Conservation (phyloP, 2,797 vertebrate species). For the Sebastes itinus region DNA sequence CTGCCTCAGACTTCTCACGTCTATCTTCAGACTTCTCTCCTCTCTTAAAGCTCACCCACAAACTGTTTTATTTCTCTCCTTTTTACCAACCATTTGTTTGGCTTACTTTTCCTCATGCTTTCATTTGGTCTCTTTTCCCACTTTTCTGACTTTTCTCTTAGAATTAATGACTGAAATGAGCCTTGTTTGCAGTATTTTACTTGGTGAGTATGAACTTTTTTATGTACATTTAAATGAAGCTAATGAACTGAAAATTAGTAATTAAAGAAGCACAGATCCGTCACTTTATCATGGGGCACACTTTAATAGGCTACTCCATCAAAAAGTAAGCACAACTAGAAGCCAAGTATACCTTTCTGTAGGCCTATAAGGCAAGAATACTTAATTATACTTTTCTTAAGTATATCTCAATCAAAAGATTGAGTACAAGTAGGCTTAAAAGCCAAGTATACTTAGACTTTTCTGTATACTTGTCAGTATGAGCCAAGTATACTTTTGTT, state of each 20-base stretch:
- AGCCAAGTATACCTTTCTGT: too few relatives aligned
- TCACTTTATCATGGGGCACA: neutral
- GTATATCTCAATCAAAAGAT: too few relatives aligned
- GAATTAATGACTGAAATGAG: neutral
- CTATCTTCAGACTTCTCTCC: neutral
- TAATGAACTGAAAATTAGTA: neutral
- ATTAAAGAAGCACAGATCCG: neutral
- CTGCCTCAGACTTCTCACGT: neutral
- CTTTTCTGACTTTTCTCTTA: neutral
- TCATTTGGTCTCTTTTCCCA: neutral
- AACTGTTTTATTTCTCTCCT: neutral
- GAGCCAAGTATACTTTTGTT: too few relatives aligned
- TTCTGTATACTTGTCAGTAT: too few relatives aligned
- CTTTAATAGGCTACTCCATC: too few relatives aligned
- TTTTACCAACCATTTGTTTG: neutral
- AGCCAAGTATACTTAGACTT: too few relatives aligned
- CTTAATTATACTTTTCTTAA: too few relatives aligned
- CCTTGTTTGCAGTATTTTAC: neutral
- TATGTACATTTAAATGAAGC: neutral
- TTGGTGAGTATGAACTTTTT: conserved; percentile 66
- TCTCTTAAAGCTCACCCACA: neutral
- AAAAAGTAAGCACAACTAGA: too few relatives aligned
- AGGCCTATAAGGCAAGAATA: too few relatives aligned
- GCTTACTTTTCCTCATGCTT: neutral
- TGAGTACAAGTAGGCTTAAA: too few relatives aligned